Evolutionary conservation across 2,888 invertebrate species (phyloP), one percentile per base, ranked within the genome.

Genomic region (Erebia ligea): DNA sequence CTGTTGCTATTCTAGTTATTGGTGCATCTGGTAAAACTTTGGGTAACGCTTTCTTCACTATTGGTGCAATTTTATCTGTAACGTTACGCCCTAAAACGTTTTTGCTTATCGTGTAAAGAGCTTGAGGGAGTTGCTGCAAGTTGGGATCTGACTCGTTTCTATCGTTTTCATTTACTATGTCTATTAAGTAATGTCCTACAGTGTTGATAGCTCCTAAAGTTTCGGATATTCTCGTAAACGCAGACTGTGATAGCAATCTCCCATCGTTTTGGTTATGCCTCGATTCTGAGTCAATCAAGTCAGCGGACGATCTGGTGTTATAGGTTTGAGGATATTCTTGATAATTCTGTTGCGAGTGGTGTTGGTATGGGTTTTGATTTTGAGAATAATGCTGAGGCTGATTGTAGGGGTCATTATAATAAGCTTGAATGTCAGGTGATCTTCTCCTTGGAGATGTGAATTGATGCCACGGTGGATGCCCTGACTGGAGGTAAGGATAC

Each of bases 151-250:
- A 83, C 76, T 89, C 90, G 71, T 90, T 88, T 70, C 90, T 88
- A 67, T 94, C 91, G 69, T 91, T 88, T 48, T 93, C 93, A 66
- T 88, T 93, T 1, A 94, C 97, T 94, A 97, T 97, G 80, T 97
- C 97, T 0, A 98, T 97, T 76, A 98, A 94, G 83, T 97, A 97
- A 82, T 96, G 95, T 0, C 98, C 98, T 0, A 98, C 96, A 1
- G 97, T 97, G 77, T 98, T 98, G 17, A 98, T 94, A 4, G 98
- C 98, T 48, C 97, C 97, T 50, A 95, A 82, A 0, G 95, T 95
- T 84, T 95, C 95, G 0, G 95, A 95, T 80, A 95, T 95, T 77
- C 91, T 94, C 69, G 94, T 92, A 75, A 95, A 95, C 8, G 95
- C 94, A 6, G 95, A 94, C 40, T 94, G 94, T 1, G 95, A 95